Percentiles rank a stretch among this genome's conserved stretches.
Conservation (phyloP, 2,797 vertebrate genomes). For the Euphonia xanthogaster region DNA sequence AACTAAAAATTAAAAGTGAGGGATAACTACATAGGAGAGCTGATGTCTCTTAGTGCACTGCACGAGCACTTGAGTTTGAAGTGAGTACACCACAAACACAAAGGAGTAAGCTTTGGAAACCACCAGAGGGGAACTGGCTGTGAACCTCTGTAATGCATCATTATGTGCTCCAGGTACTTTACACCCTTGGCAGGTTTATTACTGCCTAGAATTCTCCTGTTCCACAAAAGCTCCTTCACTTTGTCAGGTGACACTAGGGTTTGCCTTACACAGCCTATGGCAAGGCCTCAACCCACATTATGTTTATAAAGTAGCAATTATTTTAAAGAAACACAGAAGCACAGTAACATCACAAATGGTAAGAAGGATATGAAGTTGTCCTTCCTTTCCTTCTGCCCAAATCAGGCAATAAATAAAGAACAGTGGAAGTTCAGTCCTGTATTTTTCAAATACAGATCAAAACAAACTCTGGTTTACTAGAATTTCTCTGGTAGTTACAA, state of each 20-base stretch:
- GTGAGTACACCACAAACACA: neutral
- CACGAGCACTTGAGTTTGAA: neutral
- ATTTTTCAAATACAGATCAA: neutral
- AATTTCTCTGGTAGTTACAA: neutral
- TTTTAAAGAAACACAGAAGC: neutral
- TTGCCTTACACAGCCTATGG: neutral
- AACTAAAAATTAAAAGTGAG: neutral
- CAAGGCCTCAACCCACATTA: accelerated
- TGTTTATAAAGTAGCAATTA: neutral
- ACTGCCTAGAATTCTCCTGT: neutral
- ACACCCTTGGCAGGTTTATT: neutral
- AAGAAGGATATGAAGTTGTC: neutral
- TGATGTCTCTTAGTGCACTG: neutral
- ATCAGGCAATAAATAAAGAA: neutral
- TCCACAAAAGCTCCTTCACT: neutral
- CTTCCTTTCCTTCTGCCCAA: neutral
- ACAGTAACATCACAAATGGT: neutral
- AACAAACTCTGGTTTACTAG: neutral
- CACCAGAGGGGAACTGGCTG: neutral
- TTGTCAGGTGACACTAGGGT: accelerated
- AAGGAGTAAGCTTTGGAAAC: neutral
- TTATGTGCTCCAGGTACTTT: neutral
- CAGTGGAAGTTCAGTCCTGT: neutral
- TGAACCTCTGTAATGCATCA: neutral
- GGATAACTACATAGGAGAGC: neutral